Conservation (phyloP, 1,140 invertebrate species). For the Laupala kohalensis region DNA sequence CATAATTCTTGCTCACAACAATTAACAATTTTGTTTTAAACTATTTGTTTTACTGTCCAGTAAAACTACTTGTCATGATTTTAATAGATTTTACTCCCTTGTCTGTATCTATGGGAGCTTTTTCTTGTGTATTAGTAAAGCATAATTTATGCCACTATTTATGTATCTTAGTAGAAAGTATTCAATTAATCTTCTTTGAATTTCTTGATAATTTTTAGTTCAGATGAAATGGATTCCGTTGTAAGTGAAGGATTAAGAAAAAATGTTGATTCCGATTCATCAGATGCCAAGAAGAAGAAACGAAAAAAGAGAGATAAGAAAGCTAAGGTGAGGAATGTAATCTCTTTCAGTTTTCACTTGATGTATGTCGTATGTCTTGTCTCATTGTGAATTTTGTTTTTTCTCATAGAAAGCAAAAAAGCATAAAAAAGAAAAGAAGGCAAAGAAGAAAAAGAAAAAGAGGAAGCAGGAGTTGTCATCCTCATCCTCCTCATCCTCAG, state of each 20-base stretch:
- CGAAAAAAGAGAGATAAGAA: conserved; percentile 44
- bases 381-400: background rate
- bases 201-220: conserved; percentile 22
- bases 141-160: background rate
- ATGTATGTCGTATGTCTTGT: background rate
- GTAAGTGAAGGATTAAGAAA: conserved; percentile 25
- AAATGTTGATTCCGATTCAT: conserved; percentile 30
- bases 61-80: no score
- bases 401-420: conserved; percentile 6
- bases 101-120: background rate
- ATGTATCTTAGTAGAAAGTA: conserved; percentile 19
- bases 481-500: background rate
- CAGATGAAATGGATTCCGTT: conserved; percentile 33
- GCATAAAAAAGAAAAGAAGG: conserved; percentile 13
- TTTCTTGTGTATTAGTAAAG: background rate
- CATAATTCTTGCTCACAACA: no score
- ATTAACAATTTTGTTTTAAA: no score
- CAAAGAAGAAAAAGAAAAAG: conserved; percentile 17
- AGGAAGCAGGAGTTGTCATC: conserved; percentile 3
- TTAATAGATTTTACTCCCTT: no score
- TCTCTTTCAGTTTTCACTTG: background rate
- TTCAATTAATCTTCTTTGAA: background rate
- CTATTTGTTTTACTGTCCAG: no score
- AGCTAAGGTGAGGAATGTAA: conserved; percentile 1
- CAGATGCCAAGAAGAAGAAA: conserved; percentile 33